Conservation (phyloP, 1,140 invertebrate genomes). For the Sitodiplosis mosellana region DNA sequence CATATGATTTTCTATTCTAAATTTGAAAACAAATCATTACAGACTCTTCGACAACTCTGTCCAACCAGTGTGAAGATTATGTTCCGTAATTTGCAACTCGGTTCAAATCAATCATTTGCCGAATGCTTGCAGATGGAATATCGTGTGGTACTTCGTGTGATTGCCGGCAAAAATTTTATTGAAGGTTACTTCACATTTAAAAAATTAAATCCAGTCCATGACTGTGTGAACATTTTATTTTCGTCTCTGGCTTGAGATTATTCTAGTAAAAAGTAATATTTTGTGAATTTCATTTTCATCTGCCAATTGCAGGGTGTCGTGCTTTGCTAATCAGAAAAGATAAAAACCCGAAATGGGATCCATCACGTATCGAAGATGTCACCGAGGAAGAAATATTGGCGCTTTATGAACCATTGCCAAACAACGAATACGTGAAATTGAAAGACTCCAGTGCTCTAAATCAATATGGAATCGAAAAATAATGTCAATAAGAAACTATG, state of each 20-base stretch:
- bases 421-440: conserved; percentile 38
- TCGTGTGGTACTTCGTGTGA: conserved; percentile 48
- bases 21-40: too few species aligned
- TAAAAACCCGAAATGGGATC: conserved; percentile 83
- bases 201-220: too few species aligned
- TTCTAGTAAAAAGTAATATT: too few species aligned
- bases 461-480: too few species aligned
- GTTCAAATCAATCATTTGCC: conserved; percentile 47
- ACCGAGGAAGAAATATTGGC: conserved; percentile 49
- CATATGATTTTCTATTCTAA: too few species aligned
- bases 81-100: conserved; percentile 54
- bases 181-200: conserved; percentile 43
- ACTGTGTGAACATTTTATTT: too few species aligned
- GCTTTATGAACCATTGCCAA: conserved; percentile 55
- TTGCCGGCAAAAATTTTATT: conserved; percentile 59
- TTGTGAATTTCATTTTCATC: too few species aligned
- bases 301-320: conserved; percentile 52
- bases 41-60: conserved; percentile 67
- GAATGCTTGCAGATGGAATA: conserved; percentile 89
- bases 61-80: conserved; percentile 88
- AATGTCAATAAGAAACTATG: too few species aligned
- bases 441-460: conserved; percentile 9
- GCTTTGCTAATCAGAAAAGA: conserved; percentile 91
- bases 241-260: too few species aligned
- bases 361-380: conserved; percentile 47